Percentiles rank a stretch among this genome's conserved stretches.
Evolutionary conservation across 2,797 vertebrate genomes (phyloP).

Genomic region (Artibeus lituratus): DNA sequence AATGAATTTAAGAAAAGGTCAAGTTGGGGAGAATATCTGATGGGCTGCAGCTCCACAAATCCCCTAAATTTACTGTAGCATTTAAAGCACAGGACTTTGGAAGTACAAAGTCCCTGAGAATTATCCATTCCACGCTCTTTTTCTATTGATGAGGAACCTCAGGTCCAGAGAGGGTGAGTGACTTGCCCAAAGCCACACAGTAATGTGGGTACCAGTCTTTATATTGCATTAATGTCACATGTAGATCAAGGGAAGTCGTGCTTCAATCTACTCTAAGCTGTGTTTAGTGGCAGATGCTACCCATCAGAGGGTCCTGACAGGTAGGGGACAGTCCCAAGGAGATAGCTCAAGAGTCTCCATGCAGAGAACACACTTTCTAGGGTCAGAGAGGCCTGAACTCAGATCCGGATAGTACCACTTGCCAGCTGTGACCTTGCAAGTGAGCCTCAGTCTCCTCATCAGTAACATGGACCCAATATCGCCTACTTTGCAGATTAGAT

Average conservation of each 20-base stretch:
- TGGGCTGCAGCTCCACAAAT: slow-evolving; percentile 34
- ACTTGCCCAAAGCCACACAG: slow-evolving; percentile 41
- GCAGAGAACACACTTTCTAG: neutral
- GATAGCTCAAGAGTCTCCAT: neutral
- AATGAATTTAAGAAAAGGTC: slow-evolving; percentile 78
- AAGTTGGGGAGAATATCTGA: slow-evolving; percentile 59
- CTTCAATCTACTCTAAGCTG: neutral
- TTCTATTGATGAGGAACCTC: neutral
- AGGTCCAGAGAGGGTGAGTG: slow-evolving; percentile 1
- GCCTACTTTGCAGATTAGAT: neutral
- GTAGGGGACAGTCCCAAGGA: neutral
- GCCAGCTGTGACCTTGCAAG: neutral
- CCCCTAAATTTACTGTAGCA: slow-evolving; percentile 24
- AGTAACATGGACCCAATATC: neutral
- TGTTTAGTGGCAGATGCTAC: neutral
- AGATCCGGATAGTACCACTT: neutral
- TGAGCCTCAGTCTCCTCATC: neutral
- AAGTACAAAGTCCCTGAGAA: neutral
- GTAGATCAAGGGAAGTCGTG: neutral
- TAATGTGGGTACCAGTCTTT: neutral
- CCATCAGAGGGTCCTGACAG: neutral
- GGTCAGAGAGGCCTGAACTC: neutral
- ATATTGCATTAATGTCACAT: neutral
- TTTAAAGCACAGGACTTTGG: slow-evolving; percentile 37
- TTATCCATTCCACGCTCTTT: neutral